Percentiles rank a stretch among this genome's conserved stretches.
Evolutionary conservation across 2,113 vertebrate genomes (phyloP).

Genomic region (Chelonoidis abingdonii): DNA sequence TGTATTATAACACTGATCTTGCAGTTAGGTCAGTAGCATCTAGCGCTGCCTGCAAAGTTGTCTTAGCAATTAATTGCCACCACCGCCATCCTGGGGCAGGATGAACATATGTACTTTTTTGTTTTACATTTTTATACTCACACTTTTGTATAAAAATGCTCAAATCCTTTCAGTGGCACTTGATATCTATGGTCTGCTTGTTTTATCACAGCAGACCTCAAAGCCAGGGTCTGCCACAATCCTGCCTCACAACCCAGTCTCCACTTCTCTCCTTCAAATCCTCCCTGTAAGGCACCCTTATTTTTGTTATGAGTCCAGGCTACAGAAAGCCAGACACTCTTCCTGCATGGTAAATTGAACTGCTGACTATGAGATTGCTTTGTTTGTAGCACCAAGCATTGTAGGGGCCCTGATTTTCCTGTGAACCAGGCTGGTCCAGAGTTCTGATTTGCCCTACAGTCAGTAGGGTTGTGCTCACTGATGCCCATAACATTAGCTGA

Average conservation of each 20-base stretch:
- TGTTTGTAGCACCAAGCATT: neutral
- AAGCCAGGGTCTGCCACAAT: neutral
- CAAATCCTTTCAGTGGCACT: neutral
- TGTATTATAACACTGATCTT: neutral
- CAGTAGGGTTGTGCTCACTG: neutral
- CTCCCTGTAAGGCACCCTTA: neutral
- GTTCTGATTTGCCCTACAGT: neutral
- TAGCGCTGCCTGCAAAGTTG: neutral
- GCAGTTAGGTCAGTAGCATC: neutral
- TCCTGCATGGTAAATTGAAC: neutral
- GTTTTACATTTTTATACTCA: too few species aligned
- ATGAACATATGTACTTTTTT: too few species aligned
- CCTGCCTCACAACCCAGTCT: neutral
- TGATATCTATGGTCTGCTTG: neutral
- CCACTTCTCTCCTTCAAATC: neutral
- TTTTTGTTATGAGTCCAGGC: neutral
- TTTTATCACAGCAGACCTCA: neutral
- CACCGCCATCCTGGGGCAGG: neutral
- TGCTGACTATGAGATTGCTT: neutral
- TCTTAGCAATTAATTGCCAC: neutral
- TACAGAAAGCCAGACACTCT: neutral
- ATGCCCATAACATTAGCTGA: neutral
- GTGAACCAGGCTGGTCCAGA: neutral
- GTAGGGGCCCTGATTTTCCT: neutral
- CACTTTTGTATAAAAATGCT: neutral